These are phyloP conservation scores for Psophia crepitans DNA, from an alignment of 2,113 vertebrate genomes.

Conservation along the genomic window DNA sequence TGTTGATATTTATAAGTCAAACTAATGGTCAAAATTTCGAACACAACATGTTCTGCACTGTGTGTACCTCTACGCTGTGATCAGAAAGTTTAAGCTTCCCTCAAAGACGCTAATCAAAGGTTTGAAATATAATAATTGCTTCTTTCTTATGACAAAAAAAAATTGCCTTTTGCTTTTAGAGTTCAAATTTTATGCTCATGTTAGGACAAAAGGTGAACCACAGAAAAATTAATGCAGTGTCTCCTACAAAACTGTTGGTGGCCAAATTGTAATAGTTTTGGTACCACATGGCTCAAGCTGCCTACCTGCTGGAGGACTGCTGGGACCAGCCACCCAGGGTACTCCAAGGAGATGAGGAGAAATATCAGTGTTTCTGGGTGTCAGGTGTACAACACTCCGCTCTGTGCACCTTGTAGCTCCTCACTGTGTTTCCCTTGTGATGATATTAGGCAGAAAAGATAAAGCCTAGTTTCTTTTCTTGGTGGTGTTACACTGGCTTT, in stretches of 20 bases:
- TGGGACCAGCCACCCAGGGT: neutral
- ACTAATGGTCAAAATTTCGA: neutral
- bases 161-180: neutral
- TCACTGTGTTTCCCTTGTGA: neutral
- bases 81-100: neutral
- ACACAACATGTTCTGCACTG: neutral
- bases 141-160: neutral
- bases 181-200: neutral
- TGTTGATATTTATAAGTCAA: neutral
- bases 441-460: neutral
- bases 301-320: neutral
- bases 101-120: neutral
- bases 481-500: neutral
- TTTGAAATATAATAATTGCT: neutral
- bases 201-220: neutral
- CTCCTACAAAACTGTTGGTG: neutral
- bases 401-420: neutral
- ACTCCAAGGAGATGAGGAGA: neutral
- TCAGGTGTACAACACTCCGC: accelerated
- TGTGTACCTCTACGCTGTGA: neutral
- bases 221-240: neutral
- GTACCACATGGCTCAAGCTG: neutral
- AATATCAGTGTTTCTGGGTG: neutral
- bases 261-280: neutral
- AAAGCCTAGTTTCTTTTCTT: neutral